Evolutionary conservation across 2,888 invertebrate species (phyloP), one percentile per base, ranked within the genome.

Genomic region (Scelioninae gen. 2): DNA sequence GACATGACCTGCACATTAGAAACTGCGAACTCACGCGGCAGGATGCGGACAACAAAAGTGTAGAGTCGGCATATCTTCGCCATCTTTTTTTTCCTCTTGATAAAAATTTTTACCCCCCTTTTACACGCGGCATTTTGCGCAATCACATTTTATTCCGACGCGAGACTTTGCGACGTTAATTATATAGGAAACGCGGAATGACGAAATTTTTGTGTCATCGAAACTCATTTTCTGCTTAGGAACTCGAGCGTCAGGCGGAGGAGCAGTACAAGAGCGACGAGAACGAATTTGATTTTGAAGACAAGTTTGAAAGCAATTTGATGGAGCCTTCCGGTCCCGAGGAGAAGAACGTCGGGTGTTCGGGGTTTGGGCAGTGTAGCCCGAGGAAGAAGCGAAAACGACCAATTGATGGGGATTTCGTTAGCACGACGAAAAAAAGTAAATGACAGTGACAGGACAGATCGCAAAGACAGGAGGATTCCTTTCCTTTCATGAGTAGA

Each of bases 201-300:
- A 25, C 25, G 25, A 4, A 25, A 31, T 9, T 4, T 7, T 31
- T 2, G 3, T 22, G 13, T 41, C n/a, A 46, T 50, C 22, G 22
- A 53, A 64, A 33, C 25, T 31, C 41, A 58, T 57, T 69, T 55
- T 43, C 48, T 28, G n/a, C 18, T 33, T 37, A 85, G 85, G 84
- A 85, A 74, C 80, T 85, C 7, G 85, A 85, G 22, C 81, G 81
- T 1, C 84, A 85, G 35, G 85, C 85, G 0, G 60, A 83, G 76
- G 85, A 85, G 69, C 85, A 85, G 60, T 85, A 85, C 46, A 78
- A 74, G 65, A 78, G 77, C 55, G 71, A 78, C 6, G 81, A 77
- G 2, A 78, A 71, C 33, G 43, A 55, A 0, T 52, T 45, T n/a
- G 45, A 64, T 45, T 57, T 69, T 33, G 45, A 60, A 41, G 50